phyloP scores from a whole-genome alignment of 2,888 invertebrate genomes.

The Lochmaea crataegi region DNA sequence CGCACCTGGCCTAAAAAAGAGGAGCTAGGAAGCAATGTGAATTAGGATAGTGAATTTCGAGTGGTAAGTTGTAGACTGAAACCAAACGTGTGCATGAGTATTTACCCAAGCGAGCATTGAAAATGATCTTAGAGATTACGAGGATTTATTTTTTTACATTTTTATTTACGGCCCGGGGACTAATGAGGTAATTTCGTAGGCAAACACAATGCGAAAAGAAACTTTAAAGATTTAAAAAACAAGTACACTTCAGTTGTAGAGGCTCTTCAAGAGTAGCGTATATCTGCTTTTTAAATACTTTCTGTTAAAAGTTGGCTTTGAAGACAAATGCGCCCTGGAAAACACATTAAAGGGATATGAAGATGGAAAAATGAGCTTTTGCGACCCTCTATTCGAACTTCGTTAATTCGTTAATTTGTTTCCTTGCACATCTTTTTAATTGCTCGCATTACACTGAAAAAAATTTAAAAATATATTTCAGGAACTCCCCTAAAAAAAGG shows the following conservation, averaged over 20 bases:
- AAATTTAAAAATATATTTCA: neutral
- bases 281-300: conserved; percentile 36
- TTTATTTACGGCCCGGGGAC: conserved; percentile 44
- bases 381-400: conserved; percentile 16
- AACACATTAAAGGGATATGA: conserved; percentile 27
- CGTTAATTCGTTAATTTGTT: conserved; percentile 22
- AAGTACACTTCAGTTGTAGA: conserved; percentile 32
- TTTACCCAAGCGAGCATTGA: conserved; percentile 55
- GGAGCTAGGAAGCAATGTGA: conserved; percentile 54
- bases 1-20: conserved; percentile 34
- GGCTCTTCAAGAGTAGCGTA: conserved; percentile 33
- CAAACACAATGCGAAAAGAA: conserved; percentile 41
- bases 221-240: conserved; percentile 35
- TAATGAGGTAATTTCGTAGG: conserved; percentile 48
- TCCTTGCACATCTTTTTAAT: conserved; percentile 18
- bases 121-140: conserved; percentile 55
- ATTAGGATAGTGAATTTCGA: conserved; percentile 60
- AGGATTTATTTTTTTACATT: conserved; percentile 50
- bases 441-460: conserved; percentile 7
- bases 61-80: conserved; percentile 59
- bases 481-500: too few relatives aligned
- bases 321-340: conserved; percentile 26
- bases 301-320: conserved; percentile 32
- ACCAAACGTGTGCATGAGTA: conserved; percentile 58
- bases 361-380: conserved; percentile 22